These are phyloP conservation scores for Lepidurus apus DNA, from an alignment of 1,140 invertebrate species.

Conservation along the genomic window DNA sequence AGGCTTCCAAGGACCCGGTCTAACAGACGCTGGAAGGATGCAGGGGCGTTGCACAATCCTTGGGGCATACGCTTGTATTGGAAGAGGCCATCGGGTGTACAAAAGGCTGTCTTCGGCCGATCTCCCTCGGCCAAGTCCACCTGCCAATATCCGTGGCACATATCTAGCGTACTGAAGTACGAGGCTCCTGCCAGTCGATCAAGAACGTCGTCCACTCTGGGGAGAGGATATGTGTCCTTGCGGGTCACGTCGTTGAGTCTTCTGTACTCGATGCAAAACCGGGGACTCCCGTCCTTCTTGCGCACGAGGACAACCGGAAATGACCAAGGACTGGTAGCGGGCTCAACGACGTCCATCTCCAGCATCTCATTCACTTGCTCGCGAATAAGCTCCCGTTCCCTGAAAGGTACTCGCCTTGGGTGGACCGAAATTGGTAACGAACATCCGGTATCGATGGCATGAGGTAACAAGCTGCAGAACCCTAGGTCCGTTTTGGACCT, in stretches of 20 bases:
- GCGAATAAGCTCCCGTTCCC: background rate
- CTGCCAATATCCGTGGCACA: conserved; percentile 39
- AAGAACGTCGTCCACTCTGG: conserved; percentile 48
- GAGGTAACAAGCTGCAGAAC: background rate
- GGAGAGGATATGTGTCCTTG: conserved; percentile 51
- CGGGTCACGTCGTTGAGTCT: conserved; percentile 43
- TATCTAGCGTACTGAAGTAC: conserved; percentile 48
- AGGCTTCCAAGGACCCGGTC: conserved; percentile 37
- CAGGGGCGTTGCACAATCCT: background rate
- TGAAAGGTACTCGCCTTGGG: conserved; percentile 23
- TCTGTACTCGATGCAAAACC: conserved; percentile 35
- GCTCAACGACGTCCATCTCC: conserved; percentile 20
- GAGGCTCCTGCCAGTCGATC: conserved; percentile 45
- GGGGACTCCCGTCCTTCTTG: conserved; percentile 39
- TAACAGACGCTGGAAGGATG: conserved; percentile 27
- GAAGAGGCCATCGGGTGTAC: conserved; percentile 39
- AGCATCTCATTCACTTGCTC: conserved; percentile 29
- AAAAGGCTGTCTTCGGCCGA: conserved; percentile 49
- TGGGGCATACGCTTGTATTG: conserved; percentile 46
- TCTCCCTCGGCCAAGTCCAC: conserved; percentile 41
- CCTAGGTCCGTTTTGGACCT: background rate
- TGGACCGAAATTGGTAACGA: background rate
- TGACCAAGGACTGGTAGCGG: conserved; percentile 39
- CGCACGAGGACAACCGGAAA: conserved; percentile 29
- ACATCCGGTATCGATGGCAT: conserved; percentile 15